phyloP scores from a whole-genome alignment of 2,113 vertebrate species.

The Edolisoma coerulescens region DNA sequence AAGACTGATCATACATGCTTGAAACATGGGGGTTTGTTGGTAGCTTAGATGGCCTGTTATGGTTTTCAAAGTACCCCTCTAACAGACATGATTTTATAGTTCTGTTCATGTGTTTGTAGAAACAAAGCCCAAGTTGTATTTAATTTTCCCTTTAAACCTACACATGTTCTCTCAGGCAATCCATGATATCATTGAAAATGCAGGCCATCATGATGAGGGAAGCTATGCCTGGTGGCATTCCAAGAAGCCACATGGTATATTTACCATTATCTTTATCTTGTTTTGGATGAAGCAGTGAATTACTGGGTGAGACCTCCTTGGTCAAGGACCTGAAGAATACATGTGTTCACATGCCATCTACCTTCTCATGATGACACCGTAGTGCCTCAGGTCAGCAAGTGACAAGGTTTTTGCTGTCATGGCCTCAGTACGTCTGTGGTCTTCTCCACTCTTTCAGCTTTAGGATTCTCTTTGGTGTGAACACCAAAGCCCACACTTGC shows the following conservation, averaged over 20 bases:
- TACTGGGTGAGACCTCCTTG: neutral
- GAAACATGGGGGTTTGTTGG: neutral
- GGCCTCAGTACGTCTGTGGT: neutral
- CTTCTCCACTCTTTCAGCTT: neutral
- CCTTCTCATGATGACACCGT: rapidly evolving
- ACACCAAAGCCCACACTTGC: neutral
- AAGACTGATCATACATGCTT: neutral
- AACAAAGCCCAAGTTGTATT: neutral
- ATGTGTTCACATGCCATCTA: neutral
- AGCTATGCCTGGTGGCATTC: neutral
- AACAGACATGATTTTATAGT: neutral
- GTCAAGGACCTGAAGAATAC: neutral
- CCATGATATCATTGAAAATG: neutral
- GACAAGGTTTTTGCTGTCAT: neutral
- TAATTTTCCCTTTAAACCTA: neutral
- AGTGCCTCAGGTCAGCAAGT: neutral
- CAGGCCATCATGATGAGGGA: rapidly evolving
- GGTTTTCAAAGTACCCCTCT: neutral
- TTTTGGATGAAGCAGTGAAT: neutral
- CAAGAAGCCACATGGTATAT: neutral
- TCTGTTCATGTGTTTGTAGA: neutral
- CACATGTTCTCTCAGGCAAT: neutral
- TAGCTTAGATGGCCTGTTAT: neutral
- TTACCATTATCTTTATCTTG: neutral
- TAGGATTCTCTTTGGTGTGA: neutral